Percentiles rank a stretch among this genome's conserved stretches.
These are phyloP conservation scores for Trichomycterus rosablanca DNA, from an alignment of 2,113 vertebrate species.

Conservation along the genomic window DNA sequence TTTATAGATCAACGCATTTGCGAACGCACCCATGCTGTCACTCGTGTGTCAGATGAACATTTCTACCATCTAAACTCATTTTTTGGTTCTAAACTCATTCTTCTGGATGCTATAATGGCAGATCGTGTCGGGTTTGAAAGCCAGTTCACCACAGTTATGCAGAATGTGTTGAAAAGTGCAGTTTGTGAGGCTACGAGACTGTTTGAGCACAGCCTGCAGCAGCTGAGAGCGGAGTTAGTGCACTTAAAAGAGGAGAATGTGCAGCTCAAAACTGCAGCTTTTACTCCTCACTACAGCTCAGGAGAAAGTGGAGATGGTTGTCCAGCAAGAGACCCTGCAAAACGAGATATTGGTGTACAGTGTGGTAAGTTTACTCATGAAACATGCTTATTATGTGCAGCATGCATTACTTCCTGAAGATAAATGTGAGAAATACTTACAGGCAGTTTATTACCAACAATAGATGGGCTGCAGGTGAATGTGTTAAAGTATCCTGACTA, in stretches of 20 bases:
- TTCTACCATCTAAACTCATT: not conserved
- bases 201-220: slow-evolving; percentile 61
- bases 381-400: not conserved
- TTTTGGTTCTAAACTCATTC: not conserved
- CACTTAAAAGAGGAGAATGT: slow-evolving; percentile 59
- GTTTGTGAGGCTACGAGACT: slow-evolving; percentile 64
- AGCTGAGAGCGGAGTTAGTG: slow-evolving; percentile 60
- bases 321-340: not conserved
- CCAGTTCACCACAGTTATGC: slow-evolving; percentile 61
- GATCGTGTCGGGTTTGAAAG: slow-evolving; percentile 51
- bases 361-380: slow-evolving; percentile 56
- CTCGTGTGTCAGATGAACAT: not conserved
- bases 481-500: not conserved
- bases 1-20: not conserved
- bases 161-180: slow-evolving; percentile 55
- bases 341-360: slow-evolving; percentile 57
- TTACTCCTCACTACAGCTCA: not conserved
- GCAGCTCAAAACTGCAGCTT: slow-evolving; percentile 38
- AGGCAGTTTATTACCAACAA: slow-evolving; percentile 4
- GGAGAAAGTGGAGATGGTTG: not conserved
- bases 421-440: not conserved
- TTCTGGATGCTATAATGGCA: slow-evolving; percentile 2
- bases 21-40: too few relatives aligned
- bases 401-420: slow-evolving; percentile 41
- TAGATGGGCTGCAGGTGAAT: not conserved